Conservation (phyloP, 2,113 vertebrate genomes). For the Bombycilla garrulus region DNA sequence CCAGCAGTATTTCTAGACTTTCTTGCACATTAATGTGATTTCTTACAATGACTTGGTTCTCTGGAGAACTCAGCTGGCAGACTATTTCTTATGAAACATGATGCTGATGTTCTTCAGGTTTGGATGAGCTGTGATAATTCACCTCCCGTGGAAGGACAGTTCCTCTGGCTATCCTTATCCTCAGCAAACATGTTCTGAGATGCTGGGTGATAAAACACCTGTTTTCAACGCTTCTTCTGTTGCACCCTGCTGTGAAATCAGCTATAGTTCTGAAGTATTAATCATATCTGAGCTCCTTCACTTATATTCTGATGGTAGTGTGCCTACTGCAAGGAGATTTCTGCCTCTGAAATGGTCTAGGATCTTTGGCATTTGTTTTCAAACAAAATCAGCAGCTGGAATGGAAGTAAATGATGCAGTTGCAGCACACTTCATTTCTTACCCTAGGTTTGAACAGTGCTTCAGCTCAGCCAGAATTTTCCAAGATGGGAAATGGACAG, state of each 20-base stretch:
- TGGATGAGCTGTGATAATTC: neutral
- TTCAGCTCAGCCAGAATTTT: slow-evolving; percentile 35
- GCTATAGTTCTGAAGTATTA: neutral
- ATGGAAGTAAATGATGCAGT: neutral
- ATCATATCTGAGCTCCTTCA: neutral
- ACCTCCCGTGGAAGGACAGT: neutral
- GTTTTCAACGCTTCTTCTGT: slow-evolving; percentile 25
- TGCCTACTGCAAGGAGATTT: neutral
- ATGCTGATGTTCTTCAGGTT: neutral
- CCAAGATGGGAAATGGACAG: neutral
- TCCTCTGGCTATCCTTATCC: neutral
- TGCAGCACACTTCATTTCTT: neutral
- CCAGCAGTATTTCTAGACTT: neutral
- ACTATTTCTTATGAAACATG: neutral
- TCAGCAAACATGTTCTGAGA: slow-evolving; percentile 45
- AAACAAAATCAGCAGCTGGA: neutral
- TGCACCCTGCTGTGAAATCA: slow-evolving; percentile 21
- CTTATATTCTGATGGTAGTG: neutral
- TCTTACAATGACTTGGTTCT: neutral
- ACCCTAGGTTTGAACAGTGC: neutral
- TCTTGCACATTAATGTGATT: neutral
- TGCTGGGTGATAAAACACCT: slow-evolving; percentile 15
- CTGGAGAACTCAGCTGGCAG: neutral
- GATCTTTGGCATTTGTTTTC: neutral
- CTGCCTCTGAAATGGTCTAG: neutral